Base-by-base conservation (phyloP, 1,140 invertebrate species). In the Drosophila biarmipes region DNA sequence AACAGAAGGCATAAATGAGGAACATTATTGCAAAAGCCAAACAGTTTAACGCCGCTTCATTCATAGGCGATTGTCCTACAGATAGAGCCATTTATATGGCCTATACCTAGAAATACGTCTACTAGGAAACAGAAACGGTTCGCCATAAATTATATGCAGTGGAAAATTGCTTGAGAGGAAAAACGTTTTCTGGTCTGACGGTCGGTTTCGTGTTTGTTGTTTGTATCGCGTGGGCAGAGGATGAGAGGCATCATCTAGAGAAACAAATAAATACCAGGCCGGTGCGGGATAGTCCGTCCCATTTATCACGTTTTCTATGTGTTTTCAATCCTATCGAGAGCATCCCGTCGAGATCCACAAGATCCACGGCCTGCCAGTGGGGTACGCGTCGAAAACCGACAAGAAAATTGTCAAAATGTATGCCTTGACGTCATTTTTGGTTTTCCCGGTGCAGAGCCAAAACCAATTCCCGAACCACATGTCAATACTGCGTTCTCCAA, bases 401-500 rank as follows among this genome's bases (percentile, higher is more conserved):
- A 34, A 38, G 10, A 43, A 56, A 79, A 66, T 73, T 71, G 84
- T 90, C 84, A 89, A 89, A 84, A 89, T 89, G 68, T 77, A 89
- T 84, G 79, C 46, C 58, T 89, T 89, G 84, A 89, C 84, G 84
- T 89, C 84, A 89, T 69, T 31, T 42, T 74, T 61, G 75, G 61
- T 19, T 43, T 61, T 37, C 55, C 74, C 15, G 31, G n/a, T 40
- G 57, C 42, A 57, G 43, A 38, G 51, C 55, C 35, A 55, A 48
- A 51, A 58, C 43, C 29, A 24, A 43, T 45, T 45, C 29, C 56
- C 34, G 12, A 67, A 73, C 82, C 82, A 82, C 74, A 86, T 86
- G 82, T 86, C 74, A 86, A 87, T 86, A 86, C 82, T 87, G 82
- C 82, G 74, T 86, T 86, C 62, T 87, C 56, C 61, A 53, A 58